Conservation (phyloP, 2,888 invertebrate genomes). For the Palloptera scutellata region DNA sequence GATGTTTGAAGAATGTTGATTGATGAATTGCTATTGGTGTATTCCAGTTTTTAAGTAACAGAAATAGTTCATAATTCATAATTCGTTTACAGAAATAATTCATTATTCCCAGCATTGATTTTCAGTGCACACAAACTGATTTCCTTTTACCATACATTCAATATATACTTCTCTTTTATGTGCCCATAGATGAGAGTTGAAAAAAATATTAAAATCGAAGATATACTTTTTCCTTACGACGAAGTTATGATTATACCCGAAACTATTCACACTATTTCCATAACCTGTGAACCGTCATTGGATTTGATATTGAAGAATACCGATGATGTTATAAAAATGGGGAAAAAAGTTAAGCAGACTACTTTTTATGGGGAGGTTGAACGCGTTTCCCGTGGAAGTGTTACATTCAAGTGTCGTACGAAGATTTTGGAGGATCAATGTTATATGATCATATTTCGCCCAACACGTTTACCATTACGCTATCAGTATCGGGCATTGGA, state of each 20-base stretch:
- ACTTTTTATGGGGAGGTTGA: conserved; percentile 11
- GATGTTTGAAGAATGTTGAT: too few relatives aligned
- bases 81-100: too few relatives aligned
- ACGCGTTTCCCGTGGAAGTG: conserved; percentile 38
- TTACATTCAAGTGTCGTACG: conserved; percentile 48
- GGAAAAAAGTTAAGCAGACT: conserved; percentile 1
- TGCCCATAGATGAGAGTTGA: conserved; percentile 8
- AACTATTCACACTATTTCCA: neutral
- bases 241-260: conserved; percentile 21
- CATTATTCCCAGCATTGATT: too few relatives aligned
- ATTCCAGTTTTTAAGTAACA: too few relatives aligned
- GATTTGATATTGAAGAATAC: neutral
- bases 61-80: too few relatives aligned
- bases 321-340: neutral
- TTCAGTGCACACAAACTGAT: too few relatives aligned
- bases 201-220: conserved; percentile 13
- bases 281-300: neutral
- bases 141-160: too few relatives aligned
- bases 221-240: conserved; percentile 21
- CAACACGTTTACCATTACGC: conserved; percentile 49
- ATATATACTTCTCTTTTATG: neutral
- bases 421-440: conserved; percentile 42
- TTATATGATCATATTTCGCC: conserved; percentile 48
- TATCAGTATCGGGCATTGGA: conserved; percentile 56
- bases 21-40: too few relatives aligned